phyloP scores from a whole-genome alignment of 2,888 invertebrate genomes.

The Drosophila bunnanda region DNA sequence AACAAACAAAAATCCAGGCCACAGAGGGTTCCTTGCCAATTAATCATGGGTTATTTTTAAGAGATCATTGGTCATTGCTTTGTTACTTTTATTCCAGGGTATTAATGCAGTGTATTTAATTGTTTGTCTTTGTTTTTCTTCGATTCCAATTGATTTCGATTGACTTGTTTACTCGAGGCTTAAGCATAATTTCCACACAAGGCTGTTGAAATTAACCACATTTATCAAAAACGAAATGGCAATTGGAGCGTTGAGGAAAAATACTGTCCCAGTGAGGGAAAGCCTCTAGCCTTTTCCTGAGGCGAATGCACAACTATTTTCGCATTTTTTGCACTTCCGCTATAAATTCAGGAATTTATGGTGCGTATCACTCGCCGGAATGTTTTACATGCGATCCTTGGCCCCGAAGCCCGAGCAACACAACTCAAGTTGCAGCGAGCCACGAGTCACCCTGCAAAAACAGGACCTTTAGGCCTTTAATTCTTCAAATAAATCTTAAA shows the following conservation, averaged over 20 bases:
- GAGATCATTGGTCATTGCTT: too few species aligned
- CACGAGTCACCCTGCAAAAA: conserved; percentile 14
- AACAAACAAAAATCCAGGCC: conserved; percentile 12
- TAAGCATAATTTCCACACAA: conserved; percentile 62
- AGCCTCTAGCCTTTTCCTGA: conserved; percentile 30
- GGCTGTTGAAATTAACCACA: conserved; percentile 62
- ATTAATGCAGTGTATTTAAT: neutral
- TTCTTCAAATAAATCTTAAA: neutral
- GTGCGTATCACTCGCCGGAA: conserved; percentile 75
- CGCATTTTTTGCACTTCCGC: conserved; percentile 79
- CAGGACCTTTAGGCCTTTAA: neutral
- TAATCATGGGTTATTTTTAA: conserved; percentile 3
- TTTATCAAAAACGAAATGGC: conserved; percentile 63
- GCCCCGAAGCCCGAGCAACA: conserved; percentile 38
- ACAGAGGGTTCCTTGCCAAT: neutral
- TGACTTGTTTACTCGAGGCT: conserved; percentile 32
- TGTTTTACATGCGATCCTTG: conserved; percentile 69
- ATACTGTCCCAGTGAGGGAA: conserved; percentile 1
- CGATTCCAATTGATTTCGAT: conserved; percentile 54
- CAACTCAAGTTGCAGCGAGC: conserved; percentile 15
- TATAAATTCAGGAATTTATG: conserved; percentile 75
- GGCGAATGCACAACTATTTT: conserved; percentile 62
- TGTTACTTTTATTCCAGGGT: too few species aligned
- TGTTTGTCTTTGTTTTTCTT: conserved; percentile 13
- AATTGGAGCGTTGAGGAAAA: conserved; percentile 36